Evolutionary conservation across 2,113 vertebrate species (phyloP).

Genomic region (Phocoena phocoena): DNA sequence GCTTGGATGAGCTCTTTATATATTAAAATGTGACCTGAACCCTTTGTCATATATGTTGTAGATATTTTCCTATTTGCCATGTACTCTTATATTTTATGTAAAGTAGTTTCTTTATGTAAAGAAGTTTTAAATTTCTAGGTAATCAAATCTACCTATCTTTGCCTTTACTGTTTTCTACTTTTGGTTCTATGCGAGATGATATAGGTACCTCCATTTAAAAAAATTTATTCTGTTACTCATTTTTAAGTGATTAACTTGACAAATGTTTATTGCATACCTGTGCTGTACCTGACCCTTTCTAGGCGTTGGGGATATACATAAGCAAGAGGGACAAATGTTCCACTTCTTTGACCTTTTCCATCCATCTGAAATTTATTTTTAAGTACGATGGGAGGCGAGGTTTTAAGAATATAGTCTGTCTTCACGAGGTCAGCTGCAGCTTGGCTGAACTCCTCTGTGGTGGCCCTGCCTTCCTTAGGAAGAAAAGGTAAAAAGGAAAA

Average conservation of each 20-base stretch:
- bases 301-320: background rate
- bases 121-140: constrained; percentile 27
- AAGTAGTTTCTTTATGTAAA: background rate
- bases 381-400: background rate
- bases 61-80: background rate
- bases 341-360: background rate
- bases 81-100: constrained; percentile 35
- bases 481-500: background rate
- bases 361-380: background rate
- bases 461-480: background rate
- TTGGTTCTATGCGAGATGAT: background rate
- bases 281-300: background rate
- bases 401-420: background rate
- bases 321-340: background rate
- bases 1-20: background rate
- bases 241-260: background rate
- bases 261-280: background rate
- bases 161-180: background rate
- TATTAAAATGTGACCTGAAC: background rate
- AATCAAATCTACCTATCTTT: background rate
- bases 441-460: background rate
- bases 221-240: background rate
- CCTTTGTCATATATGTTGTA: background rate
- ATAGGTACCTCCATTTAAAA: background rate
- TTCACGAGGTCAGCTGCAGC: background rate